These are phyloP conservation scores for Varanus salvator DNA, from an alignment of 2,113 vertebrate genomes.

Conservation along the genomic window DNA sequence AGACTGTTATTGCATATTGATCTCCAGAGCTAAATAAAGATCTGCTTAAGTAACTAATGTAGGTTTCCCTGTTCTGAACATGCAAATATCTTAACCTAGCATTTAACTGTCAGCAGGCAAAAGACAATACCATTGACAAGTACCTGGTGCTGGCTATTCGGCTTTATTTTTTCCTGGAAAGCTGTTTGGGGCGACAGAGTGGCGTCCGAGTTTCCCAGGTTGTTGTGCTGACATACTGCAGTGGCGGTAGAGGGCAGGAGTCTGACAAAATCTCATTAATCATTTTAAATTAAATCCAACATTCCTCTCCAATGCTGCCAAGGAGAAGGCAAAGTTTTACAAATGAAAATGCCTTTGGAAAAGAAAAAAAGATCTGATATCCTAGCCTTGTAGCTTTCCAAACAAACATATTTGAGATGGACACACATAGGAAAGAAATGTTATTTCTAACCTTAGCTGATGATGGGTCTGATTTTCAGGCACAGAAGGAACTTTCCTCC, in stretches of 20 bases:
- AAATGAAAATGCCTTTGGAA: constrained; percentile 75
- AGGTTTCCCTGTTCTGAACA: constrained; percentile 60
- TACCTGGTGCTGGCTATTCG: constrained; percentile 77
- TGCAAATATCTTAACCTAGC: constrained; percentile 67
- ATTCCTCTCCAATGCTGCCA: constrained; percentile 74
- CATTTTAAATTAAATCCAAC: constrained; percentile 91
- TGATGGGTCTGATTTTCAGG: background rate
- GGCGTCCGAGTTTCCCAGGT: constrained; percentile 83
- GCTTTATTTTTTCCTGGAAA: constrained; percentile 81
- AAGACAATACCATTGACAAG: constrained; percentile 76
- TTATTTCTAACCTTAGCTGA: constrained; percentile 55
- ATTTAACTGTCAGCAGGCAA: constrained; percentile 78
- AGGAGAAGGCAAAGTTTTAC: constrained; percentile 78
- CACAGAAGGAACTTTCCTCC: background rate
- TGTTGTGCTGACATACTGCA: constrained; percentile 90
- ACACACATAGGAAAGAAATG: constrained; percentile 53
- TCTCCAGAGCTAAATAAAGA: constrained; percentile 42
- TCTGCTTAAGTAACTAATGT: constrained; percentile 51
- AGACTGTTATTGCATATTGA: background rate
- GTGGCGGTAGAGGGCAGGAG: constrained; percentile 80
- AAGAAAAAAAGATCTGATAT: constrained; percentile 61
- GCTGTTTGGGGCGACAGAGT: constrained; percentile 81
- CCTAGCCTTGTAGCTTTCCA: constrained; percentile 64
- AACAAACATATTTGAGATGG: constrained; percentile 46
- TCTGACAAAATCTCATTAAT: constrained; percentile 90